Conservation (phyloP, 2,797 vertebrate genomes). For the Arnoldichthys spilopterus region DNA sequence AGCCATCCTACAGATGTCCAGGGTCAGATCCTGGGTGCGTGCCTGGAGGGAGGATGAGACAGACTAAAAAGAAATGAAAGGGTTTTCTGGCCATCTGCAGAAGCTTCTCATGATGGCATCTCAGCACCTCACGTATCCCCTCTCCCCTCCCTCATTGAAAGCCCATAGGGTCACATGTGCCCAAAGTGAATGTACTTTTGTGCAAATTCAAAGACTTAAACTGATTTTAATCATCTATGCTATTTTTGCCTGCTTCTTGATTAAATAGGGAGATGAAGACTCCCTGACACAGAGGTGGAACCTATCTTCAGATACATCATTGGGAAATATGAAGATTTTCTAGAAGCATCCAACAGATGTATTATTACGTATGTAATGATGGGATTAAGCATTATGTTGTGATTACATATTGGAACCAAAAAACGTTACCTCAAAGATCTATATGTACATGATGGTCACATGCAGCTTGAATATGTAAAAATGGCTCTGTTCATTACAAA, state of each 20-base stretch:
- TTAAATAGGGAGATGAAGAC: constrained; percentile 43
- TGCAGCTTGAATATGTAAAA: too few species aligned
- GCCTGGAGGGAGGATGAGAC: constrained; percentile 5
- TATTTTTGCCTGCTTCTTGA: constrained; percentile 48
- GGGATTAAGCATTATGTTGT: too few species aligned
- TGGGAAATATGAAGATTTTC: background rate
- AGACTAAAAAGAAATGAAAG: constrained; percentile 7
- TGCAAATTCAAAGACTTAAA: constrained; percentile 48
- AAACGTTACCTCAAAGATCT: too few species aligned
- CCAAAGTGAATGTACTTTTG: constrained; percentile 57
- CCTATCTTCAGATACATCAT: constrained; percentile 42
- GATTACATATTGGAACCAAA: too few species aligned
- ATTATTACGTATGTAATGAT: too few species aligned
- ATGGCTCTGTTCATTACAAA: too few species aligned
- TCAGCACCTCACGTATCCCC: background rate
- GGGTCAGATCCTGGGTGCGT: background rate
- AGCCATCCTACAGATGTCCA: constrained; percentile 1
- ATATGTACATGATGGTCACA: too few species aligned
- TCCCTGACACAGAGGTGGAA: constrained; percentile 18
- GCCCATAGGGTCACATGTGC: constrained; percentile 33
- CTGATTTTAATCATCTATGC: constrained; percentile 58
- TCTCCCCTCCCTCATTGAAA: background rate
- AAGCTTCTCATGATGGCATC: background rate
- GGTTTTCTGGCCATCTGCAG: constrained; percentile 1
- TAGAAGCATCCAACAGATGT: too few species aligned